Evolutionary conservation across 2,888 invertebrate genomes (phyloP).

Genomic region (Clitarchus hookeri): DNA sequence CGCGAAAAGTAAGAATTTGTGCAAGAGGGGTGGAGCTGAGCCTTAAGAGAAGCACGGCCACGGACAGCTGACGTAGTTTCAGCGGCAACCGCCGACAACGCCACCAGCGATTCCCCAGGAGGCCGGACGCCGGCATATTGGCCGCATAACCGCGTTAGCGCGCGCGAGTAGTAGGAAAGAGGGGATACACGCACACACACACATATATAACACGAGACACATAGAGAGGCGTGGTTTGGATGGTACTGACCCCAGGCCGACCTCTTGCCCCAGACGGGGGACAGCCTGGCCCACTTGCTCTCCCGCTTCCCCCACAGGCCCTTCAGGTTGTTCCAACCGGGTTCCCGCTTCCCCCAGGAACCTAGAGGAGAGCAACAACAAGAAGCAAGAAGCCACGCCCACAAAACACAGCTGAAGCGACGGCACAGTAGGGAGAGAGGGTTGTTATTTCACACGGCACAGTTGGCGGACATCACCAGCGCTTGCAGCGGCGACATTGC

Average conservation of each 20-base stretch:
- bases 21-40: too few species aligned
- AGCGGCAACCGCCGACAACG: neutral
- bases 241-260: constrained; percentile 54
- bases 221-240: too few species aligned
- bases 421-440: neutral
- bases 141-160: neutral
- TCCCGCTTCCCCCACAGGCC: constrained; percentile 78
- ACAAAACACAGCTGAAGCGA: neutral
- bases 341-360: constrained; percentile 77
- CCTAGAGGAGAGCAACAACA: constrained; percentile 55
- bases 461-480: too few species aligned
- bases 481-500: too few species aligned
- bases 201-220: too few species aligned
- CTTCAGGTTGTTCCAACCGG: constrained; percentile 78
- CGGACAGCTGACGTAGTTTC: neutral
- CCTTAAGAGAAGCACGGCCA: too few species aligned
- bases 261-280: constrained; percentile 56
- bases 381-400: neutral
- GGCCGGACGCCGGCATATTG: neutral
- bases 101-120: neutral
- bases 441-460: too few species aligned
- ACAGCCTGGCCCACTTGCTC: constrained; percentile 55
- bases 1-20: too few species aligned
- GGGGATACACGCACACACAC: too few species aligned
- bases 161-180: neutral